Percentiles rank a stretch among this genome's conserved stretches.
Evolutionary conservation across 2,888 invertebrate species (phyloP).

Genomic region (Aporophyla nigra): DNA sequence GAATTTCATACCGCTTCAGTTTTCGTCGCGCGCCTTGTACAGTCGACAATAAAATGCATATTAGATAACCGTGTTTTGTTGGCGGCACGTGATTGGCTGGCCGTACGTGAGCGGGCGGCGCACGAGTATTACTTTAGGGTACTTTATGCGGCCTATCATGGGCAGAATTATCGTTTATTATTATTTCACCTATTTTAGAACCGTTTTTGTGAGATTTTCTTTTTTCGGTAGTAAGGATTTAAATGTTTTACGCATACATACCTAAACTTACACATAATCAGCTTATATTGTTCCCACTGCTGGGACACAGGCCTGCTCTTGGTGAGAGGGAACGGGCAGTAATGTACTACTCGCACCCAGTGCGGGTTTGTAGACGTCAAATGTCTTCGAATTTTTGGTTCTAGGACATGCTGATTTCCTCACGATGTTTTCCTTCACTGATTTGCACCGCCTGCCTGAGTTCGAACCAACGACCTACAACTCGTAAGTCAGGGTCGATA

Average conservation of each 20-base stretch:
- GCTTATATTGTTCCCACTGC: too few species aligned
- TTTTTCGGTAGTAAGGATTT: neutral
- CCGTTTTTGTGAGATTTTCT: slow-evolving; percentile 1
- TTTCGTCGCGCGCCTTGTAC: slow-evolving; percentile 78
- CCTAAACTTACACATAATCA: neutral
- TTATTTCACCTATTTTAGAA: slow-evolving; percentile 43
- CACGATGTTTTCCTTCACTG: too few species aligned
- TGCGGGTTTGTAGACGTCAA: too few species aligned
- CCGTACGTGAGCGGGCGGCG: slow-evolving; percentile 62
- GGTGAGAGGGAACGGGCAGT: too few species aligned
- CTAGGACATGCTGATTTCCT: too few species aligned
- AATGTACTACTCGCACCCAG: too few species aligned
- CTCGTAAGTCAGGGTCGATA: too few species aligned
- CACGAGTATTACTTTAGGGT: slow-evolving; percentile 66
- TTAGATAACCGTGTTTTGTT: slow-evolving; percentile 89
- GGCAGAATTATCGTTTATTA: slow-evolving; percentile 60
- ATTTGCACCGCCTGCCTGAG: too few species aligned
- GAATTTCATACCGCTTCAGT: slow-evolving; percentile 72
- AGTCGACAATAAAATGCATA: slow-evolving; percentile 89
- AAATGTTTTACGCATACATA: neutral
- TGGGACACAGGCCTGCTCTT: too few species aligned
- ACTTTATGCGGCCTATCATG: slow-evolving; percentile 67
- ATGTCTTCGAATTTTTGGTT: too few species aligned
- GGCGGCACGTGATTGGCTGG: slow-evolving; percentile 85
- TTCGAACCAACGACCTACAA: too few species aligned